Conservation (phyloP, 2,113 vertebrate genomes). For the Paramormyrops kingsleyae region DNA sequence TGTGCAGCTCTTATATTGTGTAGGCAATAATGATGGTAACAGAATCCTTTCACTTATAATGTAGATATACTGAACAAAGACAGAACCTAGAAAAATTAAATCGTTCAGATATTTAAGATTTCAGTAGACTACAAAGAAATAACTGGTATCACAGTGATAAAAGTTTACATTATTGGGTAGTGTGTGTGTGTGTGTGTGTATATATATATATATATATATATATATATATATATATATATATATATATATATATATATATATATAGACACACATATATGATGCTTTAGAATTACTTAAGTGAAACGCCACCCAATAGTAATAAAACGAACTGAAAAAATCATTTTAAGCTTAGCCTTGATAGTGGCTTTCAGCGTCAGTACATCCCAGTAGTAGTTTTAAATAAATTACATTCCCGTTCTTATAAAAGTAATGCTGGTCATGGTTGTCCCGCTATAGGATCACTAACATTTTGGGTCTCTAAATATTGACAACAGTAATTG, state of each 20-base stretch:
- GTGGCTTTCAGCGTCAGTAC: constrained; percentile 59
- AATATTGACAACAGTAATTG: neutral
- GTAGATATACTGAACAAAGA: neutral
- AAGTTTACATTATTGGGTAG: constrained; percentile 72
- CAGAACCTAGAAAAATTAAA: neutral
- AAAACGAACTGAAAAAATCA: neutral
- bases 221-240: constrained; percentile 84
- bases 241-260: constrained; percentile 84
- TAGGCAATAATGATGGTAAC: constrained; percentile 81
- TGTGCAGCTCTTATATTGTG: constrained; percentile 87
- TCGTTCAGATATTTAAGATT: neutral
- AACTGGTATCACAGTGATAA: neutral
- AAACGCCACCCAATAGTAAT: neutral
- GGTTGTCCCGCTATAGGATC: neutral
- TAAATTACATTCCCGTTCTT: neutral
- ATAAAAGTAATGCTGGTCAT: neutral
- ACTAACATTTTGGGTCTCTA: neutral
- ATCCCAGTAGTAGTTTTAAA: constrained; percentile 18
- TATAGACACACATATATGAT: constrained; percentile 87
- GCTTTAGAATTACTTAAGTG: constrained; percentile 50
- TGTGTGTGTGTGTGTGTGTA: constrained; percentile 51
- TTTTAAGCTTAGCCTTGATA: constrained; percentile 59
- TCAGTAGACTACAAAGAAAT: neutral
- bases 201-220: constrained; percentile 85
- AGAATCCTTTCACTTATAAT: constrained; percentile 67